These are phyloP conservation scores for Tichodroma muraria DNA, from an alignment of 2,113 vertebrate species.

Conservation along the genomic window DNA sequence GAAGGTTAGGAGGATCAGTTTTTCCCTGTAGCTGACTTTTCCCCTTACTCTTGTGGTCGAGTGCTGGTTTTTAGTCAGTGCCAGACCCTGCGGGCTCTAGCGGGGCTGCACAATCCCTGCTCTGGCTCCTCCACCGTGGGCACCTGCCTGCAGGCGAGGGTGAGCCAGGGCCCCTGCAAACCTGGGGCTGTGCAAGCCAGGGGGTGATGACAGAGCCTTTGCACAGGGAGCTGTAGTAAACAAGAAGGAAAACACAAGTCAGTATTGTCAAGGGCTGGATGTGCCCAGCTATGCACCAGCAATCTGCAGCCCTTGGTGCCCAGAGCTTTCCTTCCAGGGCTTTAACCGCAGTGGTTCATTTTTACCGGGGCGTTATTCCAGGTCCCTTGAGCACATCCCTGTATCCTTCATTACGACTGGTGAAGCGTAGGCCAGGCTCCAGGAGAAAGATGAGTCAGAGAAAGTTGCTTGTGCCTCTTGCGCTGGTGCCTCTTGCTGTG, in stretches of 20 bases:
- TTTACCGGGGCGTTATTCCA: not conserved
- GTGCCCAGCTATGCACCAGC: not conserved
- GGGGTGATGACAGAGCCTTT: not conserved
- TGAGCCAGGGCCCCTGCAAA: not conserved
- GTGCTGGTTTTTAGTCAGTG: not conserved
- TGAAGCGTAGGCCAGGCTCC: not conserved
- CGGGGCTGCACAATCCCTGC: not conserved
- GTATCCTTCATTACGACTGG: fast-evolving
- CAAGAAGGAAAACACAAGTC: not conserved
- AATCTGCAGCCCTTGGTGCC: not conserved
- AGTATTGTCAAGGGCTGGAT: not conserved
- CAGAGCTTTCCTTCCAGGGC: not conserved
- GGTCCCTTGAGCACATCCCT: not conserved
- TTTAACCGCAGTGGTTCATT: not conserved
- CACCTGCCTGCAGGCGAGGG: not conserved
- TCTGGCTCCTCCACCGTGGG: not conserved
- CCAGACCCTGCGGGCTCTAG: not conserved
- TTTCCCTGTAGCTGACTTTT: constrained; percentile 11
- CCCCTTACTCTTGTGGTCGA: not conserved
- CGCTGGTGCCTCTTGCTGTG: not conserved
- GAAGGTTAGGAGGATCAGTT: constrained; percentile 18
- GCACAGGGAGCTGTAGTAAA: not conserved
- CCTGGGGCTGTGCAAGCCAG: too few relatives aligned
- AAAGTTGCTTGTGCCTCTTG: not conserved
- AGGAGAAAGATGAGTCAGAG: fast-evolving